Evolutionary conservation across 64 coral and sea anemone genomes (phyloP).

Genomic region (Montipora efflorescens): DNA sequence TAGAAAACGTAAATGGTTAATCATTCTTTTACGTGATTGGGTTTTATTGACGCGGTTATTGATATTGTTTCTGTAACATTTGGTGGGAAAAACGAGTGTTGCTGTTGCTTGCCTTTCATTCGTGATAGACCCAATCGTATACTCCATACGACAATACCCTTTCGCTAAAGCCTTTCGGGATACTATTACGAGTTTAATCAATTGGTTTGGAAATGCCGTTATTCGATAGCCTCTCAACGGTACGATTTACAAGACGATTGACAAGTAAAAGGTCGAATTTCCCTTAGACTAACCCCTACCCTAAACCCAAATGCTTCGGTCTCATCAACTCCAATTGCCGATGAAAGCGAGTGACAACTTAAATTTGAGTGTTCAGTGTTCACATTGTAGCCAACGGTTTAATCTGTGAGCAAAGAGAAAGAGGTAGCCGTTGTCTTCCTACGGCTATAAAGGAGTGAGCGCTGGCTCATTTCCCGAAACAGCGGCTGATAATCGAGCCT

Average conservation of each 20-base stretch:
- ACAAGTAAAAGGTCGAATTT: not conserved
- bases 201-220: not conserved
- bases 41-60: conserved; percentile 17
- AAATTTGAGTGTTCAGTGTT: too few species aligned
- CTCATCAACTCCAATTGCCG: too few species aligned
- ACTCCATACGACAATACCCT: not conserved
- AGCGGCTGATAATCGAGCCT: too few species aligned
- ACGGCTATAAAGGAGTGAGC: too few species aligned
- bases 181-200: not conserved
- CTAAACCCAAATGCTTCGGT: too few species aligned
- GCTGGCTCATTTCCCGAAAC: too few species aligned
- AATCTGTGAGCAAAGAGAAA: too few species aligned
- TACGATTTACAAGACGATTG: not conserved
- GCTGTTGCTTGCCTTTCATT: not conserved
- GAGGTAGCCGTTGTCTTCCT: too few species aligned
- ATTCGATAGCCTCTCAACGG: not conserved
- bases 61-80: not conserved
- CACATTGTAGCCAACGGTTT: too few species aligned
- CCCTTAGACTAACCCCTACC: too few species aligned
- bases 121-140: not conserved
- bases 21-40: not conserved
- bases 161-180: not conserved
- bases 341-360: too few species aligned
- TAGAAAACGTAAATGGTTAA: not conserved
- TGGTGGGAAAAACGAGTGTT: not conserved